These are phyloP conservation scores for Hecatera dysodea DNA, from an alignment of 2,888 invertebrate species.

Conservation along the genomic window DNA sequence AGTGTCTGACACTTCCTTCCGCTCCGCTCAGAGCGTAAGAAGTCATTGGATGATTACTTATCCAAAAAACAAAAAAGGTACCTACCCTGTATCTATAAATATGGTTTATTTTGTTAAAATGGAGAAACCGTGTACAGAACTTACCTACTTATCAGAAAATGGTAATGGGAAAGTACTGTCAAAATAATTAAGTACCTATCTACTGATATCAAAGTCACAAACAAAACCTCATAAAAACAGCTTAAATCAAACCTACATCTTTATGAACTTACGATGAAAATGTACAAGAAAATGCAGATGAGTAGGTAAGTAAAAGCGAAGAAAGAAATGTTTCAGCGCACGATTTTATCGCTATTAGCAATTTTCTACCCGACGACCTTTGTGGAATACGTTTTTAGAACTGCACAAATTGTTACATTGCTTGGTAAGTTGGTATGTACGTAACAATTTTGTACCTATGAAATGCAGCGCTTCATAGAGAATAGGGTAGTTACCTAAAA, in stretches of 20 bases:
- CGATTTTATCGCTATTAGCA: conserved; percentile 32
- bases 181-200: neutral
- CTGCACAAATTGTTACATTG: too few relatives aligned
- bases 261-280: conserved; percentile 28
- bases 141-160: neutral
- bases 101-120: too few relatives aligned
- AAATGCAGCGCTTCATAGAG: too few relatives aligned
- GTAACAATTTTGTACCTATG: too few relatives aligned
- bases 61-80: too few relatives aligned
- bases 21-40: too few relatives aligned
- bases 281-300: conserved; percentile 5
- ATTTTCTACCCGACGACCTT: conserved; percentile 44
- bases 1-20: too few relatives aligned
- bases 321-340: conserved; percentile 23
- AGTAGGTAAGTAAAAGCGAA: conserved; percentile 14
- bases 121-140: too few relatives aligned
- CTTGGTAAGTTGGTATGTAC: too few relatives aligned
- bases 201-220: neutral
- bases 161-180: neutral
- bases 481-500: too few relatives aligned
- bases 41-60: too few relatives aligned
- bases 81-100: too few relatives aligned
- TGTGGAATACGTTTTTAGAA: conserved; percentile 15
- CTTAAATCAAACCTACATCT: conserved; percentile 16
- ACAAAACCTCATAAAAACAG: neutral